Conservation (phyloP, 2,888 invertebrate species). For the Oeneis ivallda region DNA sequence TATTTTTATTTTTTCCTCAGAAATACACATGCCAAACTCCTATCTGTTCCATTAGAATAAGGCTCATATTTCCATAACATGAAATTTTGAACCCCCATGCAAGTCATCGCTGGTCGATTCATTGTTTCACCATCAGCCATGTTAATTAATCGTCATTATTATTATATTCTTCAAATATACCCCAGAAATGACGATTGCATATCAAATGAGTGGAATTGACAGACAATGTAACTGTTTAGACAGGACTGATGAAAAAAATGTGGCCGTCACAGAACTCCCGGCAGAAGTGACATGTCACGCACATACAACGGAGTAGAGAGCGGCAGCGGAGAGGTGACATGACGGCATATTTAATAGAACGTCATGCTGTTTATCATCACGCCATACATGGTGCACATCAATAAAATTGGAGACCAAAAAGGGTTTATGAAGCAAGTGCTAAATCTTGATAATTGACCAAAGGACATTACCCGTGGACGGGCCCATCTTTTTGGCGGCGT, state of each 20-base stretch:
- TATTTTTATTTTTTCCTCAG: neutral
- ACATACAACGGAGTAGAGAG: too few species aligned
- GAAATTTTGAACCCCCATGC: conserved; percentile 49
- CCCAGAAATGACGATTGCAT: conserved; percentile 62
- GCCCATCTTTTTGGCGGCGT: too few species aligned
- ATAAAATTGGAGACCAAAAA: too few species aligned
- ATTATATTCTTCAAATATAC: conserved; percentile 69
- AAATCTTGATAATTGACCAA: too few species aligned
- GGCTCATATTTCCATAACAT: conserved; percentile 14
- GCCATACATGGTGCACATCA: too few species aligned
- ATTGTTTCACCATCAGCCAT: conserved; percentile 68
- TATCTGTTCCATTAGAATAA: neutral
- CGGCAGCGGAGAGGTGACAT: too few species aligned
- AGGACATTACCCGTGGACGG: too few species aligned
- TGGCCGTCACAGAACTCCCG: too few species aligned
- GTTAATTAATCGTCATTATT: conserved; percentile 77
- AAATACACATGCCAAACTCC: neutral
- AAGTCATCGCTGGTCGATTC: conserved; percentile 51
- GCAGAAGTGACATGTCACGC: too few species aligned
- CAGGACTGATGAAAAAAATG: conserved; percentile 17
- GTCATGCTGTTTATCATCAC: too few species aligned
- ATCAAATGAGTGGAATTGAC: conserved; percentile 51
- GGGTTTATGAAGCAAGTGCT: too few species aligned
- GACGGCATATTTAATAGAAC: too few species aligned
- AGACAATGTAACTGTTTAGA: conserved; percentile 48